A percentile compares a stretch with the other conserved stretches of the same genome.
These are phyloP conservation scores for Tenthredo amoena DNA, from an alignment of 2,888 invertebrate species.

Conservation along the genomic window DNA sequence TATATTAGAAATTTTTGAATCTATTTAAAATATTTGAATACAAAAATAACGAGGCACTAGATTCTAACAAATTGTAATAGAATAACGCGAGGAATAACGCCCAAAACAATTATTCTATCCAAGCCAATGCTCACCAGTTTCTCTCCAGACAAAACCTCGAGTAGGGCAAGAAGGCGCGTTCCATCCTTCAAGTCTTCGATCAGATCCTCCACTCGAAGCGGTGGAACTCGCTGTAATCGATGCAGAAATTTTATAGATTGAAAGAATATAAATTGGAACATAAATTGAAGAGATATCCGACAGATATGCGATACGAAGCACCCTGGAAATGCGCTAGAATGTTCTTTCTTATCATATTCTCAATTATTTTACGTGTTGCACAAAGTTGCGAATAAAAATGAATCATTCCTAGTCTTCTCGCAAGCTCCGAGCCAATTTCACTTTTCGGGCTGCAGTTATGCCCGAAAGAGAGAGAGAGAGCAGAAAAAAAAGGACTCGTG, in stretches of 20 bases:
- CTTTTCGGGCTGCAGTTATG: neutral
- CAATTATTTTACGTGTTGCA: neutral
- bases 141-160: constrained; percentile 97
- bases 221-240: constrained; percentile 90
- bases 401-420: neutral
- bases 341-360: neutral
- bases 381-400: neutral
- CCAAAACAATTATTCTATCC: neutral
- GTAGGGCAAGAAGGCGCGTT: constrained; percentile 92
- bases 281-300: neutral
- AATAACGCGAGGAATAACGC: neutral
- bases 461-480: neutral
- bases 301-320: neutral
- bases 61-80: neutral
- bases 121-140: constrained; percentile 85
- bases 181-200: constrained; percentile 98
- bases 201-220: constrained; percentile 94
- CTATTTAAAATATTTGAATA: neutral
- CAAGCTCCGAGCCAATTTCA: neutral
- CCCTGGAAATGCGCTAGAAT: neutral
- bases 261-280: neutral
- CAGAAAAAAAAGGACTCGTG: neutral
- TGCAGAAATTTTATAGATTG: neutral
- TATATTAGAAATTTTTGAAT: neutral
- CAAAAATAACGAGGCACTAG: neutral